Conservation (phyloP, 2,113 vertebrate species). For the Dasyprocta punctata region DNA sequence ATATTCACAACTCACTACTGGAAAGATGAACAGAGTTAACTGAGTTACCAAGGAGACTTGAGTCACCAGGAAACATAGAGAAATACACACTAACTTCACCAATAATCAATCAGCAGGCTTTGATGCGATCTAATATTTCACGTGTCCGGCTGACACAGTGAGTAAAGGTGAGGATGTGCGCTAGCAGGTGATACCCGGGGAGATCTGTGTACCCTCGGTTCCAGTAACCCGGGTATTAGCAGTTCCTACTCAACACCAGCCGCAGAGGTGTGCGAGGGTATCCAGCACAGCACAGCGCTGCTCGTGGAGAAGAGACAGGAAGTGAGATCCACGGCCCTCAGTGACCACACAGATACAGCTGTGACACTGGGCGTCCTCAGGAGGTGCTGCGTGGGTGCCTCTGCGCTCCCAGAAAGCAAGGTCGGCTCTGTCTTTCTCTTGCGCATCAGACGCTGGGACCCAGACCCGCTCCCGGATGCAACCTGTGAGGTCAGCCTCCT, state of each 20-base stretch:
- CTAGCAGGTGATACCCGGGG: background rate
- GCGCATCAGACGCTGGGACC: background rate
- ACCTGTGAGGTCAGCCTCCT: background rate
- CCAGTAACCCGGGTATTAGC: background rate
- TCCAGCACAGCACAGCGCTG: background rate
- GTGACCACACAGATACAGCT: background rate
- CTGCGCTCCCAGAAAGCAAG: background rate
- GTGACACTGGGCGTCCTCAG: background rate
- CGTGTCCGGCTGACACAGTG: background rate
- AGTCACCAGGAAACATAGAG: background rate
- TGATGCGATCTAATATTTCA: background rate
- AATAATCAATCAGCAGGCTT: background rate
- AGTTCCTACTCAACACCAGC: background rate
- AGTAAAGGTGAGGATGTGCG: background rate
- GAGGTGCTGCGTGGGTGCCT: background rate
- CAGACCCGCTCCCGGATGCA: background rate
- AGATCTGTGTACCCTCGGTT: background rate
- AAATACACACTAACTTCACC: constrained; percentile 2
- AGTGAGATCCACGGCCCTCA: background rate
- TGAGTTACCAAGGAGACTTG: constrained; percentile 6
- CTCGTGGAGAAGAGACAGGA: background rate
- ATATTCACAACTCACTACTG: background rate
- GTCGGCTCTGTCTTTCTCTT: background rate
- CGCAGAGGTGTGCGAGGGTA: background rate
- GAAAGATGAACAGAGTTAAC: constrained; percentile 7